A percentile compares a stretch with the other conserved stretches of the same genome.
phyloP scores from a whole-genome alignment of 2,888 invertebrate species.

The Drosophila niveifrons region DNA sequence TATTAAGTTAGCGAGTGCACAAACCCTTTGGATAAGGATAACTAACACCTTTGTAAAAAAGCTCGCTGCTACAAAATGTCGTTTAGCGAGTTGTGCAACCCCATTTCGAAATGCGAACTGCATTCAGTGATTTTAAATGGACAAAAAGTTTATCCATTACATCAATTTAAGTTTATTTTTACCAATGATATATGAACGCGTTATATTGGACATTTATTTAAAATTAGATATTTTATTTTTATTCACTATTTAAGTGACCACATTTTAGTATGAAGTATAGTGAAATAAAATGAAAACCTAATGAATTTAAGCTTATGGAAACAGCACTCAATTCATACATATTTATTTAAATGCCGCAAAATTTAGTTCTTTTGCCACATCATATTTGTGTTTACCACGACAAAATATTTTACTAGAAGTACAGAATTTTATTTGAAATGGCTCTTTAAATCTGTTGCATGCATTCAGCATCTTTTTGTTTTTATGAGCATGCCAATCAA shows the following conservation, averaged over 20 bases:
- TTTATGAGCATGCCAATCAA: background rate
- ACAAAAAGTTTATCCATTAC: background rate
- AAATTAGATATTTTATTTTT: too few relatives aligned
- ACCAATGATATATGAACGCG: too few relatives aligned
- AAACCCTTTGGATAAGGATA: slow-evolving; percentile 25
- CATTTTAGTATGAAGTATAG: too few relatives aligned
- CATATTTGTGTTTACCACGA: background rate
- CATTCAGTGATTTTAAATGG: background rate
- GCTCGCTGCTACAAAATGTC: slow-evolving; percentile 22
- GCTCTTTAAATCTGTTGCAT: background rate
- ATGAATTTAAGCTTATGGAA: too few relatives aligned
- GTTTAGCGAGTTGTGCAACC: background rate
- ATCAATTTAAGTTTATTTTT: too few relatives aligned
- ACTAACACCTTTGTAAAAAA: slow-evolving; percentile 2
- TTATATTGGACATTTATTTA: too few relatives aligned
- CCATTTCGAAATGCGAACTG: background rate
- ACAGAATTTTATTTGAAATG: background rate
- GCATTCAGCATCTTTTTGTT: background rate
- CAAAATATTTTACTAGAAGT: background rate
- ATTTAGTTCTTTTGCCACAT: too few relatives aligned
- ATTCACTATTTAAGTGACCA: too few relatives aligned
- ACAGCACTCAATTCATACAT: too few relatives aligned
- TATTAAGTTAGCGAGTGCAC: slow-evolving; percentile 19
- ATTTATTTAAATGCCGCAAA: too few relatives aligned
- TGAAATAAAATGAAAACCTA: too few relatives aligned